Percentiles rank a stretch among this genome's conserved stretches.
phyloP scores from a whole-genome alignment of 2,113 vertebrate species.

The Protobothrops flavoviridis region DNA sequence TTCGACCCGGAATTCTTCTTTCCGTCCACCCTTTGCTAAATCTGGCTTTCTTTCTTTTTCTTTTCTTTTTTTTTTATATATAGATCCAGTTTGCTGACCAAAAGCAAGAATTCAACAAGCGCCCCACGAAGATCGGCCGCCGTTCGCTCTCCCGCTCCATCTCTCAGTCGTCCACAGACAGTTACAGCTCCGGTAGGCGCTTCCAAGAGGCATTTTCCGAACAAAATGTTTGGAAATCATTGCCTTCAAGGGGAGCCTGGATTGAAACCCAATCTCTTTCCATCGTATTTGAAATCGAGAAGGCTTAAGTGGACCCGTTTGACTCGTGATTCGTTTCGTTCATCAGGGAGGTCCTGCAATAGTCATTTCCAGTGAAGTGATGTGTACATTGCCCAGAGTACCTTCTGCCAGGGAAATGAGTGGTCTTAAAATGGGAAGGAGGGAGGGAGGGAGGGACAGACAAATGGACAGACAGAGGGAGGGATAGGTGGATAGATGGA shows the following conservation, averaged over 20 bases:
- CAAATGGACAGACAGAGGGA: too few relatives aligned
- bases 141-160: constrained; percentile 97
- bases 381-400: too few relatives aligned
- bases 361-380: background rate
- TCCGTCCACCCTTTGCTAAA: background rate
- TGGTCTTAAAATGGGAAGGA: background rate
- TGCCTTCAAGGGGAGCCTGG: background rate
- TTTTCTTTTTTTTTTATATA: background rate
- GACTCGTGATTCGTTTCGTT: background rate
- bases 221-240: background rate
- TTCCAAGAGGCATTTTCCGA: background rate
- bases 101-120: constrained; percentile 98
- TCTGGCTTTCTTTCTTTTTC: constrained; percentile 27
- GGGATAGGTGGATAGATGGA: too few relatives aligned
- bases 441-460: too few relatives aligned
- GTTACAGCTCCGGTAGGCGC: constrained; percentile 94
- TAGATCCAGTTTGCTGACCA: constrained; percentile 99
- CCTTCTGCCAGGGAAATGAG: background rate
- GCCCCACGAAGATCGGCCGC: constrained; percentile 94
- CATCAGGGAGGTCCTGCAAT: background rate
- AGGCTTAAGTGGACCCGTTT: background rate
- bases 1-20: fast-evolving
- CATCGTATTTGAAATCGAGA: background rate
- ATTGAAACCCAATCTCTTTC: background rate
- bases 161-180: constrained; percentile 98